Base-by-base conservation (phyloP, 1,140 invertebrate species). In the Drosophila pachea region DNA sequence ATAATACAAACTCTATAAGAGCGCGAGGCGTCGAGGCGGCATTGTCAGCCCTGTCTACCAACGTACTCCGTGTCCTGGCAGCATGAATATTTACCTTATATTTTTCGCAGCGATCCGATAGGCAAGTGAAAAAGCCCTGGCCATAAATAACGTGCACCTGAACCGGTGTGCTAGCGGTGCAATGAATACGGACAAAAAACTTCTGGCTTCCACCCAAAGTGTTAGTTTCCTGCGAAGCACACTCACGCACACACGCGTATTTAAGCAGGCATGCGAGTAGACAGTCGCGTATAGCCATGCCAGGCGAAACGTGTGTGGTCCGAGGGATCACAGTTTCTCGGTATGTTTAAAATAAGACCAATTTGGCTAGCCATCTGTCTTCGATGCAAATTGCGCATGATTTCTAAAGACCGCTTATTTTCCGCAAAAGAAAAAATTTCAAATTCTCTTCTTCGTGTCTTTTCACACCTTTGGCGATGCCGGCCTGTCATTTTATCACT, bases 91-190 rank as follows among this genome's bases (percentile, higher is more conserved):
- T 60, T 68, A 52, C 49, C 42, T 55, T 55, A 68, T 68, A 68
- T 55, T 29, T 63, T 42, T 68, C 65, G 35, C 59, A 36, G 54
- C 55, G 53, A 78, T 74, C 75, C 54, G 75, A 78, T 78, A 78
- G 73, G 53, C 55, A 74, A 62, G 78, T 74, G 76, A 78, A 70
- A 78, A 78, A 78, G 31, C 56, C 61, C 11, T 66, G 48, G 49
- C 43, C 70, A 78, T 78, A 78, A 78, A 78, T 78, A 78, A 78
- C 74, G 45, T 43, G 55, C 47, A 61, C 52, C 50, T 56, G 38
- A 56, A 56, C 38, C 53, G 32, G 53, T 14, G 6, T 14, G n/a
- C 22, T 14, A 31, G 36, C 16, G 9, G 22, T 9, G 9, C 16
- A n/a, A 40, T 36, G 35, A 40, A 42, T 11, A 55, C 11, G n/a